These are phyloP conservation scores for Megaleporinus macrocephalus DNA, from an alignment of 2,113 vertebrate species.

Conservation along the genomic window DNA sequence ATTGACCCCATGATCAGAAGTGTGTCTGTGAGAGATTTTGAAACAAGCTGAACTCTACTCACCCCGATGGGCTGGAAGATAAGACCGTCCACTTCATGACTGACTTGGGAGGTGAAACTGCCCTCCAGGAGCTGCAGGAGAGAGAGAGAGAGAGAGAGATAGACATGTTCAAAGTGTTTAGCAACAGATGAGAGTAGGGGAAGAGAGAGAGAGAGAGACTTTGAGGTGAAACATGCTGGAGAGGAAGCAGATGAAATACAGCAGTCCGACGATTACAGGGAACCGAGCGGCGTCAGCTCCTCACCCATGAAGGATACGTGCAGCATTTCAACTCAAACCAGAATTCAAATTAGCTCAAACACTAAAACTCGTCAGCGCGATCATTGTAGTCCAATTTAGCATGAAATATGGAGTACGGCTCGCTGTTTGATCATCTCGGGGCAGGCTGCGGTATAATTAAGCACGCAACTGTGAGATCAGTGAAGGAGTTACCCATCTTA, in stretches of 20 bases:
- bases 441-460: slow-evolving; percentile 5
- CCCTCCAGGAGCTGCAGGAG: slow-evolving; percentile 90
- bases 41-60: slow-evolving; percentile 68
- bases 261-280: neutral
- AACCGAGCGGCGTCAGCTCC: neutral
- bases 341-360: neutral
- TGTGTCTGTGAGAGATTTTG: slow-evolving; percentile 16
- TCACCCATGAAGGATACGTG: neutral
- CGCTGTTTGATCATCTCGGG: neutral
- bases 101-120: slow-evolving; percentile 96
- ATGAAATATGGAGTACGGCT: neutral
- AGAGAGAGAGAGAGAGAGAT: slow-evolving; percentile 30
- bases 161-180: slow-evolving; percentile 3
- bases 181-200: neutral
- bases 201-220: neutral
- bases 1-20: no score
- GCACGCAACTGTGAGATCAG: neutral
- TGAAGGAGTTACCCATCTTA: neutral
- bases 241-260: neutral
- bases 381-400: neutral
- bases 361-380: neutral
- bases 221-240: neutral
- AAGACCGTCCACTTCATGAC: slow-evolving; percentile 97
- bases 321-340: no score
- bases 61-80: slow-evolving; percentile 98